Evolutionary conservation across 2,888 invertebrate species (phyloP).

Genomic region (Spodoptera picta): DNA sequence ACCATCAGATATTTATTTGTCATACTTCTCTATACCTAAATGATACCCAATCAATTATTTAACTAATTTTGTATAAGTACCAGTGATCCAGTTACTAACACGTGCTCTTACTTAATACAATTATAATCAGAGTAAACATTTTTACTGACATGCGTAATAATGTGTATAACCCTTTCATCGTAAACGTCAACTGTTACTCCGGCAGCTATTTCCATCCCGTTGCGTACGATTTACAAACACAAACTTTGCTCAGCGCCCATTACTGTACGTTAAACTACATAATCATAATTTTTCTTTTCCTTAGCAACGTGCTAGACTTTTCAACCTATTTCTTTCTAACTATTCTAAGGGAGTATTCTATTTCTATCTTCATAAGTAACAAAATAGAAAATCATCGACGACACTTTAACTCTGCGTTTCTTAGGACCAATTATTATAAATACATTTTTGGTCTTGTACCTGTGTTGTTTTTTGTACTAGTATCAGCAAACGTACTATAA

Average conservation of each 20-base stretch:
- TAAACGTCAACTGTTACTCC: slow-evolving; percentile 40
- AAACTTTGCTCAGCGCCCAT: slow-evolving; percentile 25
- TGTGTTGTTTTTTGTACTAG: too few species aligned
- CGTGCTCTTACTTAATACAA: slow-evolving; percentile 17
- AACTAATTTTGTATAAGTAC: background rate
- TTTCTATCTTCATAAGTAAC: too few species aligned
- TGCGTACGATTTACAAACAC: slow-evolving; percentile 37
- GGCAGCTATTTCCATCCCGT: slow-evolving; percentile 40
- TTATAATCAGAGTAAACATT: slow-evolving; percentile 38
- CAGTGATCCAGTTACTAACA: slow-evolving; percentile 7
- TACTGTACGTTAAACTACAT: slow-evolving; percentile 1
- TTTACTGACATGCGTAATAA: slow-evolving; percentile 41
- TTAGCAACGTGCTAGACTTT: background rate
- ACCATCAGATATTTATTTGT: too few species aligned
- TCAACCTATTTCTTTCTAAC: too few species aligned
- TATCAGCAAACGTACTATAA: too few species aligned
- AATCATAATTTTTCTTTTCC: slow-evolving; percentile 5
- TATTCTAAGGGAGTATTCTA: too few species aligned
- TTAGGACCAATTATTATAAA: too few species aligned
- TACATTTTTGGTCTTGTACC: too few species aligned
- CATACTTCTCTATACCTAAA: too few species aligned
- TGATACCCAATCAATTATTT: too few species aligned
- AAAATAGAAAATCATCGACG: too few species aligned
- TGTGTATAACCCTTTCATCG: slow-evolving; percentile 44
- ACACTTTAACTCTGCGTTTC: too few species aligned